Evolutionary conservation across 2,797 vertebrate species (phyloP).

Genomic region (Chiropotes sagulatus): DNA sequence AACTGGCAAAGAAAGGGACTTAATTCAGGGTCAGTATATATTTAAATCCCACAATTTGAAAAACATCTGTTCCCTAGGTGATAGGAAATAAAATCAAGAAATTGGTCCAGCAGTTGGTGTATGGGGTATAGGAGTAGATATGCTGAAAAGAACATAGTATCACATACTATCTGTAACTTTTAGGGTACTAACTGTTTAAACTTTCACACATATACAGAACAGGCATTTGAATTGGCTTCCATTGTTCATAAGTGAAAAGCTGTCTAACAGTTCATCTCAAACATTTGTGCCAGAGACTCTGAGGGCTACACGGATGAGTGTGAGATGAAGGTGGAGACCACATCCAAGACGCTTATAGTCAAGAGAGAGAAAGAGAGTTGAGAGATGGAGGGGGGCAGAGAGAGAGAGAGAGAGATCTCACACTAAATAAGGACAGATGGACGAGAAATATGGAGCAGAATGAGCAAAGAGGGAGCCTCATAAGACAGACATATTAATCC

Average conservation of each 20-base stretch:
- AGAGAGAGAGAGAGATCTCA: too few species aligned
- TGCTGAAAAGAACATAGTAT: neutral
- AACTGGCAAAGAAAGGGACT: slow-evolving; percentile 25
- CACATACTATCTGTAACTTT: rapidly evolving
- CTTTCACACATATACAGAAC: rapidly evolving
- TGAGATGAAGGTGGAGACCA: neutral
- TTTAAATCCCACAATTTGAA: slow-evolving; percentile 56
- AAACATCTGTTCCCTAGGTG: slow-evolving; percentile 53
- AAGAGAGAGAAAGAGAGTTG: too few species aligned
- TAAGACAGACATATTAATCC: neutral
- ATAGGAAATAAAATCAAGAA: neutral
- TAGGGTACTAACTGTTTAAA: rapidly evolving
- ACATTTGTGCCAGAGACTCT: rapidly evolving
- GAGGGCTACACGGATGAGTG: too few species aligned
- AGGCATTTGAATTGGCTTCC: too few species aligned
- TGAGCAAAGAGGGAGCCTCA: neutral
- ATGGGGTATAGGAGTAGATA: rapidly evolving
- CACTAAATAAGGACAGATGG: rapidly evolving
- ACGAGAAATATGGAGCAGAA: rapidly evolving
- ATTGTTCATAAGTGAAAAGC: neutral
- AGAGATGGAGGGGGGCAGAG: too few species aligned
- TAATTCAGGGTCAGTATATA: neutral
- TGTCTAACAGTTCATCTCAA: rapidly evolving
- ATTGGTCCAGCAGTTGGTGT: neutral
- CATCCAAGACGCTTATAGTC: neutral